These are phyloP conservation scores for Ptychoptera albimana DNA, from an alignment of 2,888 invertebrate species.

Conservation along the genomic window DNA sequence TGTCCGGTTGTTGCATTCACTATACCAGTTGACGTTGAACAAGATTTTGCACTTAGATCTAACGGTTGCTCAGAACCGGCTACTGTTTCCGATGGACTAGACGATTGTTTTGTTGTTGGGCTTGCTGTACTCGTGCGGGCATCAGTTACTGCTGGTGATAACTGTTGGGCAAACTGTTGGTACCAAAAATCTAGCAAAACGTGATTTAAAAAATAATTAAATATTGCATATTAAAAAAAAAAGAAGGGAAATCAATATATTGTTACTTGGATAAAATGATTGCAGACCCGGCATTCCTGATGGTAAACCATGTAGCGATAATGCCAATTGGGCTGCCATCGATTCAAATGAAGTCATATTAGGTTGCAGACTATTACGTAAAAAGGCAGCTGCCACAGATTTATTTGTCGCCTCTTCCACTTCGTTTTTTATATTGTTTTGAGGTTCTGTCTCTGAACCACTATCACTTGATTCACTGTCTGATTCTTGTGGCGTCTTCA, in stretches of 20 bases:
- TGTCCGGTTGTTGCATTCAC: conserved; percentile 17
- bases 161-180: conserved; percentile 18
- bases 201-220: background rate
- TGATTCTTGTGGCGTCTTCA: conserved; percentile 46
- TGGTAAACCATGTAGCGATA: conserved; percentile 30
- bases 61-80: conserved; percentile 55
- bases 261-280: conserved; percentile 19
- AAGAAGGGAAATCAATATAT: background rate
- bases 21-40: conserved; percentile 26
- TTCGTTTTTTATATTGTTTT: conserved; percentile 28
- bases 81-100: conserved; percentile 31
- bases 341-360: conserved; percentile 43
- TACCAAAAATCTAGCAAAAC: conserved; percentile 10
- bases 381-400: conserved; percentile 21
- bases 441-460: conserved; percentile 25
- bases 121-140: conserved; percentile 28
- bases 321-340: conserved; percentile 53
- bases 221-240: background rate
- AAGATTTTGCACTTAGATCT: conserved; percentile 70
- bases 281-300: conserved; percentile 12
- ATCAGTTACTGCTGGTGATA: conserved; percentile 29
- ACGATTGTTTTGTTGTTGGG: conserved; percentile 31
- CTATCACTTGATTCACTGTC: conserved; percentile 49
- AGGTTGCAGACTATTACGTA: conserved; percentile 17
- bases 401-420: conserved; percentile 29